These are phyloP conservation scores for Lepidurus couesii DNA, from an alignment of 1,140 invertebrate species.

Conservation along the genomic window DNA sequence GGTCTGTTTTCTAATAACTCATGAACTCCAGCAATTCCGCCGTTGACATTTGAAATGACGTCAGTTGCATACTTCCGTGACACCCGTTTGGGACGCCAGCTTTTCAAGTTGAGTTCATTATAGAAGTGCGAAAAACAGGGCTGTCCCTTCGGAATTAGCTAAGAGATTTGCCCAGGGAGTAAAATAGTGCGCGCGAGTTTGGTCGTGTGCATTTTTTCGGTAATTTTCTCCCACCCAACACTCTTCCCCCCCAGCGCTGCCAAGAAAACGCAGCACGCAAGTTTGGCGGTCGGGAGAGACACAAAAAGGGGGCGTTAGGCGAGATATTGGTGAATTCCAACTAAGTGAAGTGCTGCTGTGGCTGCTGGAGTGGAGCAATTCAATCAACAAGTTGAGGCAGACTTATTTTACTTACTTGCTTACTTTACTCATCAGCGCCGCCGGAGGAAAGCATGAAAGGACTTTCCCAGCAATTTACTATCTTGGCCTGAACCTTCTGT, in stretches of 20 bases:
- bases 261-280: not conserved
- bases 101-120: conserved; percentile 1
- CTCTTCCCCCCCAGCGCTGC: not conserved
- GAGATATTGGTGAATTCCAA: not conserved
- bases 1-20: conserved; percentile 6
- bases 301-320: not conserved
- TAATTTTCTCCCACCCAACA: not conserved
- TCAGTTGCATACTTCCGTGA: not conserved
- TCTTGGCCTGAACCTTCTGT: not conserved
- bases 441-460: not conserved
- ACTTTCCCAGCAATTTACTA: not conserved
- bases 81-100: not conserved
- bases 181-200: not conserved
- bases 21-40: not conserved
- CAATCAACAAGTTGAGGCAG: conserved; percentile 17
- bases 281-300: not conserved
- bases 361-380: not conserved
- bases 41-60: conserved; percentile 9
- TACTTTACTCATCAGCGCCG: not conserved
- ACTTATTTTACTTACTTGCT: not conserved
- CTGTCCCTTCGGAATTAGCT: conserved; percentile 15
- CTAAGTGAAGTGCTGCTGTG: conserved; percentile 12
- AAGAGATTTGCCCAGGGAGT: conserved; percentile 15
- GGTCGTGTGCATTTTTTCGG: not conserved
- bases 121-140: conserved; percentile 14